A percentile compares a stretch with the other conserved stretches of the same genome.
Conservation (phyloP, 2,113 vertebrate species). For the Rhea pennata region DNA sequence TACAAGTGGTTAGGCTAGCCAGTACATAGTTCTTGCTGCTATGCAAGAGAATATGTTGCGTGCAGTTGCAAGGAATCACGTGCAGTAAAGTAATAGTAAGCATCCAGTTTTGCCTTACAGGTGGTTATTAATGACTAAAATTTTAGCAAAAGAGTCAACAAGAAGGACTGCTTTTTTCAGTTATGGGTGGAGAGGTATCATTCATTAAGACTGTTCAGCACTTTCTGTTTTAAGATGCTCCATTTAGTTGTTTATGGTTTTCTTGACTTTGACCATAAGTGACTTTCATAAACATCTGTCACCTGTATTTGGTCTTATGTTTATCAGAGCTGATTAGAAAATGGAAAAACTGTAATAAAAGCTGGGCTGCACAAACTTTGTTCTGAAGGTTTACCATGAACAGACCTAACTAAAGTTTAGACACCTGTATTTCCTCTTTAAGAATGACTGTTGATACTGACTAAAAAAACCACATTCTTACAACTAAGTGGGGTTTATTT, state of each 20-base stretch:
- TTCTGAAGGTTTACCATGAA: not conserved
- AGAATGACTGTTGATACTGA: not conserved
- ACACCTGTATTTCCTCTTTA: not conserved
- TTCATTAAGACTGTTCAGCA: not conserved
- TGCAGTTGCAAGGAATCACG: not conserved
- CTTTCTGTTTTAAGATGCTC: not conserved
- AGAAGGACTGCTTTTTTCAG: not conserved
- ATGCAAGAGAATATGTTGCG: not conserved
- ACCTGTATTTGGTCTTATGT: not conserved
- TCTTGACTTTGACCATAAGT: not conserved
- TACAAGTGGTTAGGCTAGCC: not conserved
- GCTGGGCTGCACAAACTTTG: not conserved
- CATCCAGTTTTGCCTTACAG: not conserved
- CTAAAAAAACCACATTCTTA: not conserved
- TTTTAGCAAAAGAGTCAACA: not conserved
- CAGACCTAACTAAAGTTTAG: not conserved
- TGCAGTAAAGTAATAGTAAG: not conserved
- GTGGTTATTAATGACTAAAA: not conserved
- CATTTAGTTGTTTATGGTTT: not conserved
- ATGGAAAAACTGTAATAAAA: not conserved
- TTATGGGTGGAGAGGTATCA: not conserved
- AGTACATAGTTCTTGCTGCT: not conserved
- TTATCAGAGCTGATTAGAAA: not conserved
- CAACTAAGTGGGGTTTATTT: not conserved
- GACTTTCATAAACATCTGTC: not conserved